These are phyloP conservation scores for Halesus radiatus DNA, from an alignment of 1,140 invertebrate species.

Conservation along the genomic window DNA sequence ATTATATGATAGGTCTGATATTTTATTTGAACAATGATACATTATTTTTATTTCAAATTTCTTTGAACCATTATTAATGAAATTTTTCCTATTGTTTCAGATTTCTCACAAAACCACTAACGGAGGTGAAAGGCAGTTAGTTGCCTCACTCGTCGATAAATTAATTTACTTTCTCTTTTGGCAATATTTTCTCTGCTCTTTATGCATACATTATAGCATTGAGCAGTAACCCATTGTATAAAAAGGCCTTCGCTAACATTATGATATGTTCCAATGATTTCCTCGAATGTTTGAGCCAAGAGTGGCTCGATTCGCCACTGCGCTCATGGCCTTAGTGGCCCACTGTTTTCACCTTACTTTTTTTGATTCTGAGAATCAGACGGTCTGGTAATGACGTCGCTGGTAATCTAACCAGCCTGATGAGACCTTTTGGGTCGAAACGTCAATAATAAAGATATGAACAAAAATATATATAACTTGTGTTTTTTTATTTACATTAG, in stretches of 20 bases:
- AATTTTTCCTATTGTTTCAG: conserved; percentile 39
- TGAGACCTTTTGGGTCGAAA: conserved; percentile 45
- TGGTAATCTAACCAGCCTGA: conserved; percentile 48
- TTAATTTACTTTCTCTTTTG: background rate
- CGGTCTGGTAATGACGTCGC: conserved; percentile 44
- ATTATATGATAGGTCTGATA: conserved; percentile 55
- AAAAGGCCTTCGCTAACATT: conserved; percentile 1
- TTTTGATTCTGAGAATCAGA: conserved; percentile 32
- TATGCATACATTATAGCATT: background rate
- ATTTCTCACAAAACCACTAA: background rate
- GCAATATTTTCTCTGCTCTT: background rate
- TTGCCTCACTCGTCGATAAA: background rate
- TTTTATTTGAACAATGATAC: background rate
- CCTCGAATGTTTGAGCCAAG: background rate
- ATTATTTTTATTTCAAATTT: background rate
- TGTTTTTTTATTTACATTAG: too few species aligned
- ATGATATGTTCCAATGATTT: background rate
- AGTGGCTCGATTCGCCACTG: background rate
- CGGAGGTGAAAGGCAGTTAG: background rate
- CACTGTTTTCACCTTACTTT: background rate
- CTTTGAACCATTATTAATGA: background rate
- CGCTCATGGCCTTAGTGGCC: background rate
- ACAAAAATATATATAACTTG: too few species aligned
- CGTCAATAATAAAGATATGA: background rate
- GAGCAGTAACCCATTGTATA: background rate